Conservation (phyloP, 2,888 invertebrate species). For the Pachliopta kotzebuea region DNA sequence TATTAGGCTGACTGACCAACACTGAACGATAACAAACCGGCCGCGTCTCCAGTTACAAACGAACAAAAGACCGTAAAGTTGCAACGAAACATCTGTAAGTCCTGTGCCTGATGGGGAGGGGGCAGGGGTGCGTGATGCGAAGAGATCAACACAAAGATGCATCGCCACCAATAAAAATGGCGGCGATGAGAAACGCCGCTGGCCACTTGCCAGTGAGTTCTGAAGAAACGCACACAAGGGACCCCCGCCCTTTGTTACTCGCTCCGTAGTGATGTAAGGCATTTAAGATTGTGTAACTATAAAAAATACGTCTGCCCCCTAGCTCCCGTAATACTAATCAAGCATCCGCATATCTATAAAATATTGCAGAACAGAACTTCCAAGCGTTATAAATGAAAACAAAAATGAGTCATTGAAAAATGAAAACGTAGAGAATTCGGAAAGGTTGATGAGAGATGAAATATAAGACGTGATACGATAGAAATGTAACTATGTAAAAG, state of each 20-base stretch:
- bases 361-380: too few species aligned
- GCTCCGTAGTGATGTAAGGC: not conserved
- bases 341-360: too few species aligned
- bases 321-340: too few species aligned
- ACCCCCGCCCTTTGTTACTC: conserved; percentile 21
- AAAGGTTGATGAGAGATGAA: too few species aligned
- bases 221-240: conserved; percentile 17
- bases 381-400: too few species aligned
- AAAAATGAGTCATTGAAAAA: too few species aligned
- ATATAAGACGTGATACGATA: too few species aligned
- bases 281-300: too few species aligned
- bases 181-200: conserved; percentile 9
- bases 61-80: conserved; percentile 25
- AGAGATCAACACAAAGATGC: conserved; percentile 19
- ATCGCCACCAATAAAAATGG: conserved; percentile 14
- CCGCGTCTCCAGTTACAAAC: conserved; percentile 7
- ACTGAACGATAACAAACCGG: conserved; percentile 8
- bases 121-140: not conserved
- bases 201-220: conserved; percentile 20
- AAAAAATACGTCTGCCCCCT: too few species aligned
- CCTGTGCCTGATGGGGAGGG: not conserved
- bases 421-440: too few species aligned
- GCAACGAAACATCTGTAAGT: conserved; percentile 18
- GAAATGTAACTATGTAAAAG: too few species aligned
- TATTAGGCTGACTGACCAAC: conserved; percentile 4